phyloP scores from a whole-genome alignment of 2,113 vertebrate species.

The Callocephalon fimbriatum region DNA sequence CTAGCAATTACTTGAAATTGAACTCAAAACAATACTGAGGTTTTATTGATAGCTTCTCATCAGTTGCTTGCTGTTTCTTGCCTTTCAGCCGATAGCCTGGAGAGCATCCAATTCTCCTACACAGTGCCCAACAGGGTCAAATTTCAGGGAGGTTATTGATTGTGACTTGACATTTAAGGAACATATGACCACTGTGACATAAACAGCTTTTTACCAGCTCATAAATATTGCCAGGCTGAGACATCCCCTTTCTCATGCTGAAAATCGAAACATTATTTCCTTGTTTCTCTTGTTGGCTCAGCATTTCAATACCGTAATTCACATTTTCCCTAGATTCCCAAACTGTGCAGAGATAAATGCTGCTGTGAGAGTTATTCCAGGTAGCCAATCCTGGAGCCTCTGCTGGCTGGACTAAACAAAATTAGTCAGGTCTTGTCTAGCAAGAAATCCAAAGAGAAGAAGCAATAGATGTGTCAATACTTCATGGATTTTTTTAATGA shows the following conservation, averaged over 20 bases:
- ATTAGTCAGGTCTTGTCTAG: conserved; percentile 2
- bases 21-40: conserved; percentile 41
- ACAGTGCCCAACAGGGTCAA: not conserved
- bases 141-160: conserved; percentile 21
- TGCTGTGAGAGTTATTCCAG: conserved; percentile 1
- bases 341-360: not conserved
- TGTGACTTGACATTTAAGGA: conserved; percentile 42
- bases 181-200: not conserved
- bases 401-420: not conserved
- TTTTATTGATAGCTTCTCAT: conserved; percentile 54
- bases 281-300: not conserved
- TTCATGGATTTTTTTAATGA: conserved; percentile 4
- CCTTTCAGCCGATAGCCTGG: conserved; percentile 19
- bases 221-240: conserved; percentile 40
- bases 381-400: not conserved
- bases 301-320: conserved; percentile 6
- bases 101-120: not conserved
- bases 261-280: not conserved
- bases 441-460: conserved; percentile 26
- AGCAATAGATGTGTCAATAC: conserved; percentile 17
- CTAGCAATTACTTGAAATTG: conserved; percentile 51
- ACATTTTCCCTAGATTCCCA: not conserved
- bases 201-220: conserved; percentile 45
- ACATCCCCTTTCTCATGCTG: not conserved
- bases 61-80: conserved; percentile 18